A percentile compares a stretch with the other conserved stretches of the same genome.
Conservation (phyloP, 2,797 vertebrate species). For the Takifugu ocellatus region DNA sequence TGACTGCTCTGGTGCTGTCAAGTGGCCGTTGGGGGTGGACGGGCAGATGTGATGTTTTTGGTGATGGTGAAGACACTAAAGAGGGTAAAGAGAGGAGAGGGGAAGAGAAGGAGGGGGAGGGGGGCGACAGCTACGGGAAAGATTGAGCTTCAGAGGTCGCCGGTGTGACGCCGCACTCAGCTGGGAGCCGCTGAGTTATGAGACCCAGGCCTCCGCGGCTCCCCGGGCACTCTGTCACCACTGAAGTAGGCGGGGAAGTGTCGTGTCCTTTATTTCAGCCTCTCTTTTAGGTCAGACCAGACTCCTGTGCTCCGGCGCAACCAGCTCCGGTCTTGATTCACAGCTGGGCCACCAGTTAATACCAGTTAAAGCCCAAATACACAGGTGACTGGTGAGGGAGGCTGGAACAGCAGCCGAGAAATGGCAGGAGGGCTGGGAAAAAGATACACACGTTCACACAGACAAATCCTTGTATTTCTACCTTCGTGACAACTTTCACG, state of each 20-base stretch:
- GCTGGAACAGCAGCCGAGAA: slow-evolving; percentile 12
- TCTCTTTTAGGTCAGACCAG: not conserved
- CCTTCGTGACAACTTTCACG: too few relatives aligned
- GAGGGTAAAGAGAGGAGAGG: not conserved
- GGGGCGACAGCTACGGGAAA: slow-evolving; percentile 15
- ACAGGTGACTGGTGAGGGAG: slow-evolving; percentile 20
- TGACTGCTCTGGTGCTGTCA: too few relatives aligned
- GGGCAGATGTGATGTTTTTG: not conserved
- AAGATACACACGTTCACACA: too few relatives aligned
- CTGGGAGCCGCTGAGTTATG: slow-evolving; percentile 60
- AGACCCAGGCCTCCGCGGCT: slow-evolving; percentile 49
- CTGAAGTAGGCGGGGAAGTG: slow-evolving; percentile 52
- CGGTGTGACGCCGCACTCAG: slow-evolving; percentile 42
- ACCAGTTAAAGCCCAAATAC: slow-evolving; percentile 8
- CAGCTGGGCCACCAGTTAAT: slow-evolving; percentile 7
- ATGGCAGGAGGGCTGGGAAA: too few relatives aligned
- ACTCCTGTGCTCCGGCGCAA: too few relatives aligned
- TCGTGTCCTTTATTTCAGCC: slow-evolving; percentile 9
- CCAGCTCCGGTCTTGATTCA: slow-evolving; percentile 6
- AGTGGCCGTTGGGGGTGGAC: too few relatives aligned
- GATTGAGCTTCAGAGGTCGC: slow-evolving; percentile 27
- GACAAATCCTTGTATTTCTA: too few relatives aligned
- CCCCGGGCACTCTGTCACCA: slow-evolving; percentile 62
- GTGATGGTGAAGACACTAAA: not conserved
- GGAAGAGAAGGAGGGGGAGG: slow-evolving; percentile 1